Evolutionary conservation across 2,797 vertebrate genomes (phyloP).

Genomic region (Coccyzus lansbergi): DNA sequence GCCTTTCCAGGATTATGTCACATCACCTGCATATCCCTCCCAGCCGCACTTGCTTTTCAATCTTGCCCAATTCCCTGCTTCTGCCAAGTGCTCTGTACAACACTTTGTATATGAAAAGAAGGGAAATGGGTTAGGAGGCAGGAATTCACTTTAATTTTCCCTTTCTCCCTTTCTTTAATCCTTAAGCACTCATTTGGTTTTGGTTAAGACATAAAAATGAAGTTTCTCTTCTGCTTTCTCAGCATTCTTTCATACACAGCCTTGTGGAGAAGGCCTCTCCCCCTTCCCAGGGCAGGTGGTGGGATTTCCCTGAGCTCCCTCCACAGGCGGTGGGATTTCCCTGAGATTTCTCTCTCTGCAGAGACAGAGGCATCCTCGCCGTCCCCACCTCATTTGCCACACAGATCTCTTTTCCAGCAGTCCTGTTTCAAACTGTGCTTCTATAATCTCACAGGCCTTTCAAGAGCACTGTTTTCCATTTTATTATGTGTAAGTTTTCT

Average conservation of each 20-base stretch:
- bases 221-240: neutral
- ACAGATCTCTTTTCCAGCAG: neutral
- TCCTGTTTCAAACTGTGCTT: neutral
- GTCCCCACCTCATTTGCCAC: neutral
- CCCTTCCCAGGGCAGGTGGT: neutral
- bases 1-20: neutral
- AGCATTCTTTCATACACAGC: neutral
- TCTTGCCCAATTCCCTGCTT: neutral
- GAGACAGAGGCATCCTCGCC: neutral
- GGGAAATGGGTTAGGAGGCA: neutral
- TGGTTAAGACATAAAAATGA: neutral
- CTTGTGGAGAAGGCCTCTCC: neutral
- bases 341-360: neutral
- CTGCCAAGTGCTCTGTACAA: neutral
- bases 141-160: neutral
- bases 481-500: neutral
- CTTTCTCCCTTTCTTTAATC: neutral
- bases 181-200: neutral
- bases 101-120: constrained; percentile 1
- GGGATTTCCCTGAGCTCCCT: neutral
- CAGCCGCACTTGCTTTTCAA: neutral
- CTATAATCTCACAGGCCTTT: neutral
- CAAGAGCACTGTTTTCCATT: neutral
- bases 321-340: neutral
- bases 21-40: neutral